Evolutionary conservation across 2,113 vertebrate genomes (phyloP).

Genomic region (Lepus europaeus): DNA sequence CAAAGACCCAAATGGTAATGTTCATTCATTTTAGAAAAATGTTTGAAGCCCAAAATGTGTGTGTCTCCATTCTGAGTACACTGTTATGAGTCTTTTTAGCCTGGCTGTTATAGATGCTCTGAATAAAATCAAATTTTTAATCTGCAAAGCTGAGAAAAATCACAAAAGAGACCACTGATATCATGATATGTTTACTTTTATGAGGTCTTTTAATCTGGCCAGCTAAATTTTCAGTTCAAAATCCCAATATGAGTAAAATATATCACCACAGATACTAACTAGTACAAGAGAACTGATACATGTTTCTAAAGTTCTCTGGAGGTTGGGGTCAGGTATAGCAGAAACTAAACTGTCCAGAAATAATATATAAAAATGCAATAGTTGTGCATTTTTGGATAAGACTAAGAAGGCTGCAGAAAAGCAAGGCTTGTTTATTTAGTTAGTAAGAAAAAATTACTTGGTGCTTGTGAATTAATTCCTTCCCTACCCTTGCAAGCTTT

Average conservation of each 20-base stretch:
- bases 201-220: background rate
- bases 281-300: background rate
- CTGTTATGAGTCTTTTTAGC: background rate
- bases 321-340: background rate
- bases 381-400: background rate
- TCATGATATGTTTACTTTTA: background rate
- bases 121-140: constrained; percentile 29
- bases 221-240: constrained; percentile 36
- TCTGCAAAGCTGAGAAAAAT: background rate
- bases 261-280: background rate
- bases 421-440: background rate
- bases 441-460: background rate
- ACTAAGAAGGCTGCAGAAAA: background rate
- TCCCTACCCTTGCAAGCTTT: background rate
- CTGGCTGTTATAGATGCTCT: background rate
- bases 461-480: background rate
- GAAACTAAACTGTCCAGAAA: background rate
- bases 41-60: constrained; percentile 1
- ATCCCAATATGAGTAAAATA: constrained; percentile 42
- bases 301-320: background rate
- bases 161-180: background rate
- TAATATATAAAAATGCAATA: background rate
- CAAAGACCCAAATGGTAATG: background rate
- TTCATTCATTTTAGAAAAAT: background rate
- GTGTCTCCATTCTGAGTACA: background rate